Conservation (phyloP, 2,888 invertebrate species). For the Agonopterix arenella region DNA sequence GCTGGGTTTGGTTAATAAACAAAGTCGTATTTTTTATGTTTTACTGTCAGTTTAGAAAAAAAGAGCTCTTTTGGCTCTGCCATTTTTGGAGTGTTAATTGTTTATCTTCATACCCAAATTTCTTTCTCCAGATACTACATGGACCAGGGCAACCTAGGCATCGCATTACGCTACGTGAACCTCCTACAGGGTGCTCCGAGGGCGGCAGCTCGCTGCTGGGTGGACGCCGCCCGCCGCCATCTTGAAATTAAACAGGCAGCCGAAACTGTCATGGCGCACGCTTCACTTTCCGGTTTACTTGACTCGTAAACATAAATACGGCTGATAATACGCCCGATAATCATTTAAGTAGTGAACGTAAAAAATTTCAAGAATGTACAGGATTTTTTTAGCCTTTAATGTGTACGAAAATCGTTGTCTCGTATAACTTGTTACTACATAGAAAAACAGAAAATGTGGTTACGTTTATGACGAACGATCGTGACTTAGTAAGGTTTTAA, state of each 20-base stretch:
- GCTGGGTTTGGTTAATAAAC: too few species aligned
- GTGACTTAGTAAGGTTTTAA: too few species aligned
- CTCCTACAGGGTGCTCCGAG: constrained; percentile 92
- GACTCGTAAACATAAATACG: constrained; percentile 41
- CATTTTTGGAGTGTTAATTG: too few species aligned
- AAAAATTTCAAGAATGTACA: too few species aligned
- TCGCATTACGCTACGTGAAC: constrained; percentile 93
- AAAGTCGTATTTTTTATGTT: too few species aligned
- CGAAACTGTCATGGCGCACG: constrained; percentile 93
- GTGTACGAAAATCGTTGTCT: not conserved
- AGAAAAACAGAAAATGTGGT: too few species aligned
- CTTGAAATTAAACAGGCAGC: constrained; percentile 95
- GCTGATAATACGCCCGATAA: too few species aligned
- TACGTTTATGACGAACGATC: too few species aligned
- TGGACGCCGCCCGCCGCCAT: constrained; percentile 86
- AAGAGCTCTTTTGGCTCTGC: too few species aligned
- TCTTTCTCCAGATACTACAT: constrained; percentile 83
- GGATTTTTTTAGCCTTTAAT: too few species aligned
- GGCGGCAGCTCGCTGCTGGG: constrained; percentile 90
- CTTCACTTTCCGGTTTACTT: constrained; percentile 85
- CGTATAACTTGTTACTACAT: not conserved
- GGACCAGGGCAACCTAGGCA: constrained; percentile 89
- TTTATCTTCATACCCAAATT: not conserved
- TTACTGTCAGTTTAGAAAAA: too few species aligned
- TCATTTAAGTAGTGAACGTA: too few species aligned